Conservation (phyloP, 2,113 vertebrate species). For the Sylvia atricapilla region DNA sequence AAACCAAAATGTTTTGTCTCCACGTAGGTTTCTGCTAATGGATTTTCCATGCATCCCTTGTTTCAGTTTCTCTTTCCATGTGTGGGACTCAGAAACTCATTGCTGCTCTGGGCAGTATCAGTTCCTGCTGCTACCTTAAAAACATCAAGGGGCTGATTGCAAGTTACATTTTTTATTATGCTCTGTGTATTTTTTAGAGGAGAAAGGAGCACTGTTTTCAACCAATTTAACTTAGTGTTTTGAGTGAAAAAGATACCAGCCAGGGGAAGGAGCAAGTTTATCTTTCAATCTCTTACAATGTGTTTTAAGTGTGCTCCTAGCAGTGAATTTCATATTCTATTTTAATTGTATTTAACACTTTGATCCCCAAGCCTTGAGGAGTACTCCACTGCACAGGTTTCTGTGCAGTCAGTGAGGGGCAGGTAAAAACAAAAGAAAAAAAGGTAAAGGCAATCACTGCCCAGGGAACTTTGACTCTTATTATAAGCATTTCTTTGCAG, state of each 20-base stretch:
- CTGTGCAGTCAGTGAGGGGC: neutral
- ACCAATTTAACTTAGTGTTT: neutral
- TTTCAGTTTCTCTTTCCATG: neutral
- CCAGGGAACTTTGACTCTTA: neutral
- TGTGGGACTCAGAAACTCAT: neutral
- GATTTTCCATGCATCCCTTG: constrained; percentile 52
- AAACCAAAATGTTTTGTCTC: constrained; percentile 51
- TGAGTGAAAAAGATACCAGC: neutral
- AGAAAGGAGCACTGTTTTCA: constrained; percentile 1
- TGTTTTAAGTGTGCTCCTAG: neutral
- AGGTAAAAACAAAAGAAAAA: neutral
- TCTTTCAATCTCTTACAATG: neutral
- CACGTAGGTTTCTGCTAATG: constrained; percentile 28
- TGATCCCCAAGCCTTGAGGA: neutral
- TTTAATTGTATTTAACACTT: neutral
- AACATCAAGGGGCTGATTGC: constrained; percentile 5
- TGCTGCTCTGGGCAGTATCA: constrained; percentile 53
- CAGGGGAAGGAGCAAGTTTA: neutral
- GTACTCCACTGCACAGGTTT: neutral
- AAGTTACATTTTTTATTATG: neutral
- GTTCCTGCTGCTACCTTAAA: constrained; percentile 35
- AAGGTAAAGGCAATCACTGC: rapidly evolving
- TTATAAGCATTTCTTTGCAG: neutral
- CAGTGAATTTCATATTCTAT: neutral
- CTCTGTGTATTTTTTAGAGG: neutral